Conservation (phyloP, 2,113 vertebrate genomes). For the Apus apus region DNA sequence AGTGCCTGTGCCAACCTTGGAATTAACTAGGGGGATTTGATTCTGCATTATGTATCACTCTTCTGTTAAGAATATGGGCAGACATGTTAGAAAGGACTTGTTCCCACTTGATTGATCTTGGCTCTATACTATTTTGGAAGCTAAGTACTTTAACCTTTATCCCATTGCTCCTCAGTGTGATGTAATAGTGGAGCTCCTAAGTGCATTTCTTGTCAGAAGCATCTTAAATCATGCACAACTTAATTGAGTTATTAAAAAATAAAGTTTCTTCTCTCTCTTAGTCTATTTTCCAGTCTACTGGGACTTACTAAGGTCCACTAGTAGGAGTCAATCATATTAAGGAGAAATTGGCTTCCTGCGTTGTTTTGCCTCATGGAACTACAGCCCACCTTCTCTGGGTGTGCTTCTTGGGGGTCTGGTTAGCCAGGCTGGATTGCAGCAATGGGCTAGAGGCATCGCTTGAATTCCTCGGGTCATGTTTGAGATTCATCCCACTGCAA, state of each 20-base stretch:
- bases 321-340: neutral
- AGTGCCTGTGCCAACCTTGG: neutral
- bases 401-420: neutral
- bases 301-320: neutral
- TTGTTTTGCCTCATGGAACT: neutral
- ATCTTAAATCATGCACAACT: conserved; percentile 30
- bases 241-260: conserved; percentile 43
- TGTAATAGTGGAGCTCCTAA: conserved; percentile 27
- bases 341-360: neutral
- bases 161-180: conserved; percentile 26
- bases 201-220: conserved; percentile 56
- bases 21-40: neutral
- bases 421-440: neutral
- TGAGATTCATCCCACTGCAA: neutral
- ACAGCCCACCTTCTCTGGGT: neutral
- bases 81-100: neutral
- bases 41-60: neutral
- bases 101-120: conserved; percentile 46
- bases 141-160: conserved; percentile 38
- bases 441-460: neutral
- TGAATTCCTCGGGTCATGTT: neutral
- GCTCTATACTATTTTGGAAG: conserved; percentile 38
- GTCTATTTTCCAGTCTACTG: conserved; percentile 23
- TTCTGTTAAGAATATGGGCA: neutral
- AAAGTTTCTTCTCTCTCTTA: conserved; percentile 29